A percentile compares a stretch with the other conserved stretches of the same genome.
Conservation (phyloP, 2,113 vertebrate species). For the Callipepla squamata region DNA sequence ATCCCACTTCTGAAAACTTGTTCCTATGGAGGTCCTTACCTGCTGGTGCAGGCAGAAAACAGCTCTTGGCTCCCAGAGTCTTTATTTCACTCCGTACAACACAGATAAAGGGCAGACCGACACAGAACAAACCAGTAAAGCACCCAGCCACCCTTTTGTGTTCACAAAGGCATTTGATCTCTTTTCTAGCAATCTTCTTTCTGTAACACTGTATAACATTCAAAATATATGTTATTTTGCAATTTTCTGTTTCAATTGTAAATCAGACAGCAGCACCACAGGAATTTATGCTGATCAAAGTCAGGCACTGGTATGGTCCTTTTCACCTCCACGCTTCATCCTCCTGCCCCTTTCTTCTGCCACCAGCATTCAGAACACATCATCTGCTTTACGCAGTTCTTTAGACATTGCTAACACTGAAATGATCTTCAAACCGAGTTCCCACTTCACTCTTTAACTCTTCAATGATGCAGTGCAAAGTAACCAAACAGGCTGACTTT, state of each 20-base stretch:
- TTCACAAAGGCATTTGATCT: background rate
- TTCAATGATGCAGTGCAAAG: background rate
- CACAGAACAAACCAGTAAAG: background rate
- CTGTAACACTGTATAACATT: background rate
- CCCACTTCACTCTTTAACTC: background rate
- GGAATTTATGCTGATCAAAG: background rate
- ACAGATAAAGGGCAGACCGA: background rate
- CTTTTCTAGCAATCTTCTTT: background rate
- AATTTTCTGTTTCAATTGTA: background rate
- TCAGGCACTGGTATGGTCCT: background rate
- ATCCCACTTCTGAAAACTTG: background rate
- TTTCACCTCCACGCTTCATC: background rate
- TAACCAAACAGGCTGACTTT: background rate
- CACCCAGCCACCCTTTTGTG: background rate
- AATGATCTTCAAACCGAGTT: background rate
- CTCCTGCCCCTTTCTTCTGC: background rate
- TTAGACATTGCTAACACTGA: background rate
- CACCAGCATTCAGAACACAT: background rate
- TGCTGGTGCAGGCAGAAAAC: background rate
- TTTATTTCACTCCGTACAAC: background rate
- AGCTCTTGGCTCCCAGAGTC: background rate
- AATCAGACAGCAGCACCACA: background rate
- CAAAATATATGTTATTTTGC: background rate
- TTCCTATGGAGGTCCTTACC: background rate
- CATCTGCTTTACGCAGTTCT: background rate